A percentile compares a stretch with the other conserved stretches of the same genome.
These are phyloP conservation scores for Nanorana parkeri DNA, from an alignment of 2,113 vertebrate genomes.

Conservation along the genomic window DNA sequence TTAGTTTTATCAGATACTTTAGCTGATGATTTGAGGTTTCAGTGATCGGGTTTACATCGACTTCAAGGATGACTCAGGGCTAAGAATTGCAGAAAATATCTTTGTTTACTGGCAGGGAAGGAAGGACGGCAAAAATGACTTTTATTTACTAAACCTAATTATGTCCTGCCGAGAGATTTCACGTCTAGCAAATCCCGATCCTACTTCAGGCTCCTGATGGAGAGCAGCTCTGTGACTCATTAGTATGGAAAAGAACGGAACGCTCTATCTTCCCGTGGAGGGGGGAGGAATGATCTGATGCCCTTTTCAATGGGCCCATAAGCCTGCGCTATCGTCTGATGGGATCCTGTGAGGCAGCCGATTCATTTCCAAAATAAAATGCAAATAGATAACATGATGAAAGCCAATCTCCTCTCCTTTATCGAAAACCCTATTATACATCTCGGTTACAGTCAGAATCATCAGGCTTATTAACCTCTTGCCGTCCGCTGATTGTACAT, in stretches of 20 bases:
- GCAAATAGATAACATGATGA: background rate
- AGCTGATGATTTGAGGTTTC: no score
- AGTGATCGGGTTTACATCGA: no score
- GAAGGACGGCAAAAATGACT: constrained; percentile 48
- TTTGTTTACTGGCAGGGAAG: constrained; percentile 5
- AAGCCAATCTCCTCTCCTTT: background rate
- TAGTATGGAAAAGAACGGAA: background rate
- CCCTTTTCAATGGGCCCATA: background rate
- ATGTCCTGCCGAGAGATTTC: constrained; percentile 49
- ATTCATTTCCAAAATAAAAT: background rate
- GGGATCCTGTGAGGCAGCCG: background rate
- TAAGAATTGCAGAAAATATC: background rate
- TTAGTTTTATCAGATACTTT: no score
- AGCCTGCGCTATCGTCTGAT: background rate
- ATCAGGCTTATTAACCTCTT: no score
- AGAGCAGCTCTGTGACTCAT: constrained; percentile 32
- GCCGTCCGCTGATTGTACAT: no score
- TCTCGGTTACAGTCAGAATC: background rate
- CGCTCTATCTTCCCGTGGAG: background rate
- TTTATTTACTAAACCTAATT: constrained; percentile 53
- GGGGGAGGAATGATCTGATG: constrained; percentile 2
- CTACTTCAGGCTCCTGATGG: constrained; percentile 63
- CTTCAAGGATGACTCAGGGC: no score
- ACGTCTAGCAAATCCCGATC: constrained; percentile 57
- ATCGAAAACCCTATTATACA: background rate